Base-by-base conservation (phyloP, 2,888 invertebrate species). In the Agonopterix subpropinquella region DNA sequence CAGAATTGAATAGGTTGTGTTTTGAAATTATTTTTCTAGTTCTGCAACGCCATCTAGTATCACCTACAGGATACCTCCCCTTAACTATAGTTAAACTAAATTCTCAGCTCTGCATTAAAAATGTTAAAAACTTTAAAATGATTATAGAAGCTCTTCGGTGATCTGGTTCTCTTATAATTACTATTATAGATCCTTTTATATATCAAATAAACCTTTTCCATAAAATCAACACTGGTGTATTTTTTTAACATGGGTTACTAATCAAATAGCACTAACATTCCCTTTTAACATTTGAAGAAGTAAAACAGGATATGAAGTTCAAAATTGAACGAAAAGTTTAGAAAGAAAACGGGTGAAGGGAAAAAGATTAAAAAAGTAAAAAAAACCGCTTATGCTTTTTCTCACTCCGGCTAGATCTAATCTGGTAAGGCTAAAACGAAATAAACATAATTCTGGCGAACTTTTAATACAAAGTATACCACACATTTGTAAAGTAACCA, bases 231-330 rank as follows among this genome's bases (percentile, higher is more conserved):
- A 68, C 67, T 80, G 86, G 87, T 86, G 87, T 88, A 87, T 87
- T 88, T 75, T 88, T 88, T 87, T 88, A 88, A 88, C 86, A 86
- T 87, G 88, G 87, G 88, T 66, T 79, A 88, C 87, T 88, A 87
- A 88, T 88, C 60, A 62, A 59, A 80, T 28, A 28, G 77, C 66
- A 86, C 87, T 87, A 87, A 87, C 84, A 64, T 50, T 49, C 66
- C 62, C 67, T 58, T 28, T 48, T 70, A 69, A 69, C 65, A 59
- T 45, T 48, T 52, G 50, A 59, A 58, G 53, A 56, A 59, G 28
- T 52, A 59, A 53, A 55, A 55, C 52, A 62, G 68, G 67, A 69
- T 69, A 67, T 66, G 67, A 65, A 66, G 44, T 53, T 53, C 49
- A 55, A 58, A 61, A 53, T 62, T 53, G 62, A 61, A 58, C 60